These are phyloP conservation scores for Carassius carassius DNA, from an alignment of 2,113 vertebrate species.

Conservation along the genomic window DNA sequence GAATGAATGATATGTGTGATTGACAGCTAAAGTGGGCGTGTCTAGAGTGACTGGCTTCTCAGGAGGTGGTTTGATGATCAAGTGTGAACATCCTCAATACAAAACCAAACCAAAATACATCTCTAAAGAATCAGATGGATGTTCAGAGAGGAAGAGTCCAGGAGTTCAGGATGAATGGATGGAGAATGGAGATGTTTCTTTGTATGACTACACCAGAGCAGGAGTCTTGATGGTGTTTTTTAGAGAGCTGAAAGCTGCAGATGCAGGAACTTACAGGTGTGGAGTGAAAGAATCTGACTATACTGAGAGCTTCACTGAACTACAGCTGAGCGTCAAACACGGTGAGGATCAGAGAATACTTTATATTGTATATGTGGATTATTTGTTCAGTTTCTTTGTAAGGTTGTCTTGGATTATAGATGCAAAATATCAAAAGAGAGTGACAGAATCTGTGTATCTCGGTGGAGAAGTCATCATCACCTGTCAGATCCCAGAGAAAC, in stretches of 20 bases:
- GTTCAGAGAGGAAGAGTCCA: too few relatives aligned
- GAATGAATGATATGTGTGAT: too few relatives aligned
- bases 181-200: slow-evolving; percentile 33
- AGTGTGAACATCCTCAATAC: not conserved
- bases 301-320: not conserved
- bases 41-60: not conserved
- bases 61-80: not conserved
- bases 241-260: slow-evolving; percentile 23
- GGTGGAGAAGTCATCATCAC: slow-evolving; percentile 32
- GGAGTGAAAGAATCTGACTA: slow-evolving; percentile 24
- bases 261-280: slow-evolving; percentile 32
- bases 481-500: slow-evolving; percentile 30
- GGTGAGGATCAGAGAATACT: not conserved
- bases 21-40: not conserved
- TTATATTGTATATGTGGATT: too few relatives aligned
- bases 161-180: slow-evolving; percentile 7
- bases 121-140: too few relatives aligned
- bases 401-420: not conserved
- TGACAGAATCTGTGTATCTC: not conserved
- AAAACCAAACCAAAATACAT: too few relatives aligned
- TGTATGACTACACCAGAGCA: slow-evolving; percentile 37
- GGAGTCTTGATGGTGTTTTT: slow-evolving; percentile 35
- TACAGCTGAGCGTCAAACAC: not conserved
- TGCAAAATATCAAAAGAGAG: not conserved
- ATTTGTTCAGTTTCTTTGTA: too few relatives aligned